Evolutionary conservation across 2,113 vertebrate genomes (phyloP), one percentile per base, ranked within the genome.

Genomic region (Misgurnus anguillicaudatus): DNA sequence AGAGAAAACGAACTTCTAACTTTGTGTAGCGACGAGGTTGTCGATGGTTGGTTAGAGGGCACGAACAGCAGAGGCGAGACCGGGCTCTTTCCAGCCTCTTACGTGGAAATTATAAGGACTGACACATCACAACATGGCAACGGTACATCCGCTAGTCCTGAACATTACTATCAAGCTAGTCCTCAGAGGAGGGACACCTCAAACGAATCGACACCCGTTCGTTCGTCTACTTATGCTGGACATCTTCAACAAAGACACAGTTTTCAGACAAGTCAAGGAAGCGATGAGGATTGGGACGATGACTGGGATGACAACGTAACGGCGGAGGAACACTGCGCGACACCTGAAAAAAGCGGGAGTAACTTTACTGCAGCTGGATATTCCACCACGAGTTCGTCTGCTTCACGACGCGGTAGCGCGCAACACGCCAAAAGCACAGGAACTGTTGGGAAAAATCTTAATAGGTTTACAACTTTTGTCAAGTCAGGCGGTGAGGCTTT

Each of bases 401-500:
- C 91, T 0, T 73, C 81, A n/a, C 17, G 87, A 5, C 88, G 91
- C 0, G 87, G 87, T 0, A 87, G 83, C 3, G 72, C 83, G 39
- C 91, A 87, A 0, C 92, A 91, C 10, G 90, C 95, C 84, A 97
- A 96, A 91, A 95, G 95, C 87, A 95, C 95, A 0, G 96, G 94
- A 68, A 98, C 96, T 0, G 96, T 98, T 45, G 94, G 96, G 79
- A 94, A 95, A 74, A 98, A 98, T 89, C 94, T 99, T 74, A 98
- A 98, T 88, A 94, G 97, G 86, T 98, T 99, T 91, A 96, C 97
- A 70, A 97, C 96, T 48, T 99, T 98, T 2, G 96, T 99, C 61
- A 98, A 98, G 89, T 98, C 96, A 0, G 97, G 97, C 0, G 97
- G 97, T 0, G 97, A 99, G 85, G 97, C 97, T 31, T 99, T 99